These are phyloP conservation scores for Diaprepes abbreviatus DNA, from an alignment of 2,888 invertebrate species.

Conservation along the genomic window DNA sequence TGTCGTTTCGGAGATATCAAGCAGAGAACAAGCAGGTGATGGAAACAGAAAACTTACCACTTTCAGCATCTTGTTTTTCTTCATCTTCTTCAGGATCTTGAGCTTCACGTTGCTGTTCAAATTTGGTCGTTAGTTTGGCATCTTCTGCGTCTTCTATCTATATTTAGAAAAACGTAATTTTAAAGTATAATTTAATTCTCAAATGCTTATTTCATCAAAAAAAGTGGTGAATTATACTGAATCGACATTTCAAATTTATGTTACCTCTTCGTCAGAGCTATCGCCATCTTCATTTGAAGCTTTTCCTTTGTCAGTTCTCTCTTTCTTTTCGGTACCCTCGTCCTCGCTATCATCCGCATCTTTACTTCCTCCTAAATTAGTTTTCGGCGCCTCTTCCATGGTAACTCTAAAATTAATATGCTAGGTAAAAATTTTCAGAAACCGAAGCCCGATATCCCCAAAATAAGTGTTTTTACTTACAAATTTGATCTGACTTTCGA, in stretches of 20 bases:
- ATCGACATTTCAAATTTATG: too few relatives aligned
- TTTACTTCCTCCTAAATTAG: not conserved
- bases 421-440: too few relatives aligned
- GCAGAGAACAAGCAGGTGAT: too few relatives aligned
- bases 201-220: too few relatives aligned
- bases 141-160: conserved; percentile 70
- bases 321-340: conserved; percentile 59
- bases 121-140: conserved; percentile 66
- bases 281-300: conserved; percentile 53
- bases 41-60: conserved; percentile 69
- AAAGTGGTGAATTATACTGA: too few relatives aligned
- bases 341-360: conserved; percentile 58
- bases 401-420: conserved; percentile 68
- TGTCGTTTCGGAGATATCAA: too few relatives aligned
- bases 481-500: conserved; percentile 71
- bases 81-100: conserved; percentile 70
- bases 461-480: conserved; percentile 62
- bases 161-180: not conserved
- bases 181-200: not conserved
- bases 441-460: too few relatives aligned
- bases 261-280: conserved; percentile 78
- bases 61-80: conserved; percentile 66
- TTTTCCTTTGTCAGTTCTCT: conserved; percentile 43
- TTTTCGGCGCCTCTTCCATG: conserved; percentile 59
- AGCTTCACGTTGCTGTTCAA: conserved; percentile 65